Evolutionary conservation across 2,113 vertebrate species (phyloP).

Genomic region (Anser cygnoides): DNA sequence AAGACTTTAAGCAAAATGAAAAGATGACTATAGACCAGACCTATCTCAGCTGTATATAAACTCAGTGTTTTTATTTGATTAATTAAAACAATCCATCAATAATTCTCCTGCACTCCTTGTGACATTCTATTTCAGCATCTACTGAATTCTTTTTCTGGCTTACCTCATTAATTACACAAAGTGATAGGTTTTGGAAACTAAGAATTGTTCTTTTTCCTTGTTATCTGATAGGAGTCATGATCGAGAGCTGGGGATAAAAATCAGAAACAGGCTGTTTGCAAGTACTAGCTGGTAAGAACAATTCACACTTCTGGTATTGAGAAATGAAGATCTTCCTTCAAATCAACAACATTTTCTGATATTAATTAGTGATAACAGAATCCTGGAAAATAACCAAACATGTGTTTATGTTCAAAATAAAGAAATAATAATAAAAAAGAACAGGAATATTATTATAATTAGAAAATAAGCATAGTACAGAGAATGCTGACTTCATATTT

Average conservation of each 20-base stretch:
- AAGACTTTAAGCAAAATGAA: not conserved
- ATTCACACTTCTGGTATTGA: not conserved
- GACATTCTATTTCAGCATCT: not conserved
- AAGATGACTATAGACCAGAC: not conserved
- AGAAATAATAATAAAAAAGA: not conserved
- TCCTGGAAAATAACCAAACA: constrained; percentile 7
- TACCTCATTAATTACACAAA: constrained; percentile 48
- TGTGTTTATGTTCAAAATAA: not conserved
- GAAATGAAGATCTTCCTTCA: not conserved
- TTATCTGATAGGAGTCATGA: constrained; percentile 7
- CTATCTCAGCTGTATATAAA: not conserved
- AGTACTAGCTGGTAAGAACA: constrained; percentile 15
- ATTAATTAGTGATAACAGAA: constrained; percentile 26
- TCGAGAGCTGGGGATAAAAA: not conserved
- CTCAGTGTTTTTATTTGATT: not conserved
- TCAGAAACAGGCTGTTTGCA: not conserved
- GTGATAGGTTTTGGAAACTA: constrained; percentile 23
- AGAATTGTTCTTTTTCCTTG: not conserved
- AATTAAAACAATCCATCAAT: not conserved
- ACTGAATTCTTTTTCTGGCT: constrained; percentile 16
- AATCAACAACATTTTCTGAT: not conserved
- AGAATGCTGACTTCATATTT: not conserved
- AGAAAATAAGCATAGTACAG: not conserved
- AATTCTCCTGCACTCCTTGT: not conserved
- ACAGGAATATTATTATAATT: not conserved